A percentile compares a stretch with the other conserved stretches of the same genome.
These are phyloP conservation scores for Epinephelus fuscoguttatus DNA, from an alignment of 2,113 vertebrate genomes.

Conservation along the genomic window DNA sequence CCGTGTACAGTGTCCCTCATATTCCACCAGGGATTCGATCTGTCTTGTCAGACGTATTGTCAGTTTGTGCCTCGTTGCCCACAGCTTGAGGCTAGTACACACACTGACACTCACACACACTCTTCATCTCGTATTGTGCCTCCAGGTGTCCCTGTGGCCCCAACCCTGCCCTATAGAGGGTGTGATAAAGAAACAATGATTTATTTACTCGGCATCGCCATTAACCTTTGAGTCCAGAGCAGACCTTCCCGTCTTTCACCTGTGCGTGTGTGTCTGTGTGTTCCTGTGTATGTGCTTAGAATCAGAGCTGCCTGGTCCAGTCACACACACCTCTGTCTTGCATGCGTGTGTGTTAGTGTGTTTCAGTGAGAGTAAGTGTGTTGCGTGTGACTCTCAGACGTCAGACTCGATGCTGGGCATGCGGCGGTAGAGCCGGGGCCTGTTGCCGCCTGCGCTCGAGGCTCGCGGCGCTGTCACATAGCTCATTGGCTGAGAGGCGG, in stretches of 20 bases:
- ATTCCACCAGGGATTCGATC: slow-evolving; percentile 51
- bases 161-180: slow-evolving; percentile 41
- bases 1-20: slow-evolving; percentile 48
- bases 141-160: slow-evolving; percentile 69
- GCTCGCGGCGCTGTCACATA: slow-evolving; percentile 91
- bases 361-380: slow-evolving; percentile 56
- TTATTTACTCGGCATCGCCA: slow-evolving; percentile 61
- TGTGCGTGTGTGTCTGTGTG: slow-evolving; percentile 37
- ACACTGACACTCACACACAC: slow-evolving; percentile 66
- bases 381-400: slow-evolving; percentile 85
- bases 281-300: slow-evolving; percentile 58
- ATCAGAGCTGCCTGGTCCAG: slow-evolving; percentile 70
- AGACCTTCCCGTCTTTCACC: slow-evolving; percentile 18
- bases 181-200: slow-evolving; percentile 63
- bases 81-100: slow-evolving; percentile 57
- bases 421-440: slow-evolving; percentile 95
- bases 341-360: slow-evolving; percentile 66
- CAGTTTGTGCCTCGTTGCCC: slow-evolving; percentile 61
- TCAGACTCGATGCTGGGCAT: slow-evolving; percentile 99
- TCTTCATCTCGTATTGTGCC: slow-evolving; percentile 54
- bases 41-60: slow-evolving; percentile 52
- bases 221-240: slow-evolving; percentile 56
- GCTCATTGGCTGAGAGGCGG: slow-evolving; percentile 90
- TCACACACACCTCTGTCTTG: slow-evolving; percentile 62
- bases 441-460: slow-evolving; percentile 95